A percentile compares a stretch with the other conserved stretches of the same genome.
Conservation (phyloP, 2,113 vertebrate genomes). For the Pseudopipra pipra region DNA sequence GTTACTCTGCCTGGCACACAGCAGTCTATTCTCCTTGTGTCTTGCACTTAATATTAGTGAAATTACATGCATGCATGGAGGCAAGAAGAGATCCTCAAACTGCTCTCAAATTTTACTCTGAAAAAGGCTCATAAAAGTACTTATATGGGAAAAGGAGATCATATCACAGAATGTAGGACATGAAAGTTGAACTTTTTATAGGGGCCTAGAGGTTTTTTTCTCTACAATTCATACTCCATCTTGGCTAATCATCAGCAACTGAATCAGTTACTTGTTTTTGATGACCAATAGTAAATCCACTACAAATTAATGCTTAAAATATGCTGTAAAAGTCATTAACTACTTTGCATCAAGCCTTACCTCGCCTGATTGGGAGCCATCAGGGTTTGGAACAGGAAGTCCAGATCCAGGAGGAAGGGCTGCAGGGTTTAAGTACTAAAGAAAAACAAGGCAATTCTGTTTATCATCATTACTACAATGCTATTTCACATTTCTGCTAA, state of each 20-base stretch:
- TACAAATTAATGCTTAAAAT: neutral
- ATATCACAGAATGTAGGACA: neutral
- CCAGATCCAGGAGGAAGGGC: constrained; percentile 77
- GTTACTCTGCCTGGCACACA: constrained; percentile 48
- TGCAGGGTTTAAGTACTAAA: constrained; percentile 79
- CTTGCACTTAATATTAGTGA: constrained; percentile 32
- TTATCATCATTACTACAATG: neutral
- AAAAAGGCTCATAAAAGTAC: neutral
- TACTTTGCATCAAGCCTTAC: constrained; percentile 63
- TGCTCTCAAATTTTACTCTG: neutral
- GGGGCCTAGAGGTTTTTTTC: neutral
- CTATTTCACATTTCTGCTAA: neutral
- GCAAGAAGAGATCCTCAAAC: neutral
- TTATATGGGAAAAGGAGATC: neutral
- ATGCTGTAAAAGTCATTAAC: neutral
- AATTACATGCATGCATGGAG: constrained; percentile 35
- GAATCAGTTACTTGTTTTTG: neutral
- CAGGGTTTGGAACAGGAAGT: constrained; percentile 62
- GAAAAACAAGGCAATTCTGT: neutral
- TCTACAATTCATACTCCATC: neutral
- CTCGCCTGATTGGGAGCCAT: constrained; percentile 83
- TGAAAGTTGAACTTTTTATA: neutral
- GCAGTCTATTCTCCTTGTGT: neutral
- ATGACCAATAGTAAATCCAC: neutral
- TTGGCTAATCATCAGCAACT: neutral